Evolutionary conservation across 2,797 vertebrate genomes (phyloP), one percentile per base, ranked within the genome.

Genomic region (Rhinichthys osculus): DNA sequence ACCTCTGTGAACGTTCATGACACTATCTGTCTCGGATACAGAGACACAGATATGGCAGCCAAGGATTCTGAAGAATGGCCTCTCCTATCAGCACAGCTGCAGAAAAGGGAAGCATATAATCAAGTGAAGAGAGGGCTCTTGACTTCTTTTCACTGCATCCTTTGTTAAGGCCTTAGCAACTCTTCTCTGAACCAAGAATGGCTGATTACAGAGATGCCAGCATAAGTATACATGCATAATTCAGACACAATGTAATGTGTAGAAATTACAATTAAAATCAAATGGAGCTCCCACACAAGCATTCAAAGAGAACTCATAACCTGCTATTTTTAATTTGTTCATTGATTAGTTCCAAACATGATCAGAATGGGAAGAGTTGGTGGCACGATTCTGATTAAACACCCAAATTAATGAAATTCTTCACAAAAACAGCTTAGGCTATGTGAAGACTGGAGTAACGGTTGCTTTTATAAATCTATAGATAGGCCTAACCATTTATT

Each of bases 21-120:
- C 82, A 74, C 66, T 88, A 92, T 93, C 92, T 85, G 82, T 83
- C 83, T 83, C 11, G 40, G 70, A 88, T 84, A 84, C 81, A 54
- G 83, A 70, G 4, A 77, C 78, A 54, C 17, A 64, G 40, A 73
- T 27, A 79, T 42, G 66, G 47, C 4, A 13, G 76, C 80, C 77
- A 84, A 84, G 86, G 86, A 89, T 86, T 88, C 21, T 84, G 35
- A 85, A 59, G 85, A 86, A 89, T 78, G 19, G 23, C 42, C 87
- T 87, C 86, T 92, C 86, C 70, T 94, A 93, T 93, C 93, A 87
- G 83, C 84, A 78, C n/a, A 50, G 85, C 84, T 89, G 87, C 92
- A 94, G 92, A 91, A 88, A 84, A 81, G 67, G 85, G 72, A 86
- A 80, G 89, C 85, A 91, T 90, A 91, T 78, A 67, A 89, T 91